These are phyloP conservation scores for Phortica magna DNA, from an alignment of 2,888 invertebrate genomes.

Conservation along the genomic window DNA sequence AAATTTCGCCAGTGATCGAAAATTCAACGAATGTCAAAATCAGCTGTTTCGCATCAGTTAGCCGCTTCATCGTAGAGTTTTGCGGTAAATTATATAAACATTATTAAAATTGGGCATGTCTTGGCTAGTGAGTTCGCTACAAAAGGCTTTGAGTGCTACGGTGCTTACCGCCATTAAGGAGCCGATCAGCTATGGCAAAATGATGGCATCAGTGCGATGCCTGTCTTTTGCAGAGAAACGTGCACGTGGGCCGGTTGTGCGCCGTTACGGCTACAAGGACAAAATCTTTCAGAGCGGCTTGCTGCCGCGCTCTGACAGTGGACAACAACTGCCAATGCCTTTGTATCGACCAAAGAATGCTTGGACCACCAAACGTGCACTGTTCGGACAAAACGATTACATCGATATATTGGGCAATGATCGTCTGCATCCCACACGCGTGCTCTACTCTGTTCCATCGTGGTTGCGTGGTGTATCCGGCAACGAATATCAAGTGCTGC, in stretches of 20 bases:
- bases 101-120: conserved; percentile 49
- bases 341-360: conserved; percentile 84
- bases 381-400: conserved; percentile 98
- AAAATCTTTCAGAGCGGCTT: conserved; percentile 83
- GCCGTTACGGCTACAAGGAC: conserved; percentile 84
- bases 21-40: conserved; percentile 11
- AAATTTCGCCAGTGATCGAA: not conserved
- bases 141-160: conserved; percentile 40
- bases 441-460: conserved; percentile 90
- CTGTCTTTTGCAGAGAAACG: conserved; percentile 78
- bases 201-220: conserved; percentile 79
- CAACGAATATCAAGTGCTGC: conserved; percentile 86
- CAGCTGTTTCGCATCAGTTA: conserved; percentile 4
- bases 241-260: conserved; percentile 80
- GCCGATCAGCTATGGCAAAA: not conserved
- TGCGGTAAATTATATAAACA: conserved; percentile 57
- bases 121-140: conserved; percentile 57
- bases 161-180: not conserved
- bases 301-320: conserved; percentile 83
- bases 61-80: not conserved
- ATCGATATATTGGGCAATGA: conserved; percentile 96
- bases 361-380: conserved; percentile 88
- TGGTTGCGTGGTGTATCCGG: conserved; percentile 95
- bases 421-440: conserved; percentile 88
- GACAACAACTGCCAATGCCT: conserved; percentile 82